These are phyloP conservation scores for Leptosomus discolor DNA, from an alignment of 2,113 vertebrate species.

Conservation along the genomic window DNA sequence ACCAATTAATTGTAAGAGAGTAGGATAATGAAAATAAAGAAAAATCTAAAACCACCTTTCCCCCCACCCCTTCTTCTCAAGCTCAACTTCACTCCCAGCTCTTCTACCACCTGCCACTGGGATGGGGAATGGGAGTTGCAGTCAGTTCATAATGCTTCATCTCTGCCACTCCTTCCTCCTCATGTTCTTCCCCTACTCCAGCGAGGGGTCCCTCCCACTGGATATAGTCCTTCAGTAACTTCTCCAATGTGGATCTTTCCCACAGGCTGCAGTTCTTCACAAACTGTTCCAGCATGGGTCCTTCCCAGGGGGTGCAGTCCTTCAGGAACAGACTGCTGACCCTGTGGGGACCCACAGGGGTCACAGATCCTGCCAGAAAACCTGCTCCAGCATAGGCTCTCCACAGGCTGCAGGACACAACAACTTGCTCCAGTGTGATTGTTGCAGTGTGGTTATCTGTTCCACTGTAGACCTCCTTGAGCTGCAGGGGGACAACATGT, in stretches of 20 bases:
- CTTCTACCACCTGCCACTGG: not conserved
- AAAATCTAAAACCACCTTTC: not conserved
- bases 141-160: rapidly evolving
- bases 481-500: not conserved
- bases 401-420: not conserved
- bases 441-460: too few relatives aligned
- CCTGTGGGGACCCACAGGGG: too few relatives aligned
- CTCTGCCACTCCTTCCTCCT: not conserved
- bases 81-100: not conserved
- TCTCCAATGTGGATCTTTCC: not conserved
- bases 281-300: not conserved
- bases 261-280: not conserved
- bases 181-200: not conserved
- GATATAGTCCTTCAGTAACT: not conserved
- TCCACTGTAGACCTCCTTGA: not conserved
- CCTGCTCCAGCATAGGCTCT: not conserved
- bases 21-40: not conserved
- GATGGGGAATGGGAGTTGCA: rapidly evolving
- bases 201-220: rapidly evolving
- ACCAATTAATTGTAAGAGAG: not conserved
- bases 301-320: not conserved
- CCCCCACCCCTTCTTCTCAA: not conserved
- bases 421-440: not conserved
- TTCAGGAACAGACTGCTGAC: not conserved
- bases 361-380: not conserved